Evolutionary conservation across 92 coral and sea anemone species (phyloP).

Genomic region (Virgularia gustaviana): DNA sequence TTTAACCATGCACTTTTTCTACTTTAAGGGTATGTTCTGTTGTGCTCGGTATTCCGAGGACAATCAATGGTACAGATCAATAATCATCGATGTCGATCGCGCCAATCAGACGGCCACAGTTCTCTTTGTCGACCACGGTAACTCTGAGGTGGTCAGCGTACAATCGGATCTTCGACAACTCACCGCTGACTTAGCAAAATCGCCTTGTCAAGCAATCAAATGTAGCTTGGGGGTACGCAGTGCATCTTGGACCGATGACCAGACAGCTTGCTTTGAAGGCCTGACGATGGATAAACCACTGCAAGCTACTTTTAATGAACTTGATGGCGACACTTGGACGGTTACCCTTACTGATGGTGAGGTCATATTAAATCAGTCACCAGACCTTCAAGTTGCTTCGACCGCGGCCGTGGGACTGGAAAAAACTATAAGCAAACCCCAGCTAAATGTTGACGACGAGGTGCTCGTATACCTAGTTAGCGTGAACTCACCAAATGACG

Average conservation of each 20-base stretch:
- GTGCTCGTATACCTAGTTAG: constrained; percentile 7
- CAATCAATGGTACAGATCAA: constrained; percentile 79
- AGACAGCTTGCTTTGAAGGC: constrained; percentile 60
- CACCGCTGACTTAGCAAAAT: constrained; percentile 46
- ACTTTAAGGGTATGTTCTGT: constrained; percentile 39
- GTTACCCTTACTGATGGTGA: constrained; percentile 62
- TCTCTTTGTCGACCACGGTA: constrained; percentile 64
- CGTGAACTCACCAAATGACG: constrained; percentile 58
- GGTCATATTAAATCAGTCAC: constrained; percentile 37
- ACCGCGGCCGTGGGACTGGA: constrained; percentile 1
- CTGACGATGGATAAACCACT: constrained; percentile 64
- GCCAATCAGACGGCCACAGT: constrained; percentile 39
- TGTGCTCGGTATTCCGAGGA: constrained; percentile 63
- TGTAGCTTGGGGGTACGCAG: constrained; percentile 68
- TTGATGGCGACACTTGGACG: constrained; percentile 60
- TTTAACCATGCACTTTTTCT: neutral
- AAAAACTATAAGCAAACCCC: neutral
- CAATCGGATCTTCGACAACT: constrained; percentile 31
- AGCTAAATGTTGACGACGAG: constrained; percentile 4
- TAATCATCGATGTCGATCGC: constrained; percentile 35
- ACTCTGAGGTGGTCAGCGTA: constrained; percentile 50
- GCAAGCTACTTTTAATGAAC: constrained; percentile 64
- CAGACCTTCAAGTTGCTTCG: neutral
- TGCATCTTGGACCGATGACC: constrained; percentile 50
- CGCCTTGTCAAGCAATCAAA: constrained; percentile 64